Percentiles rank a stretch among this genome's conserved stretches.
Conservation (phyloP, 2,113 vertebrate genomes). For the Podocnemis expansa region DNA sequence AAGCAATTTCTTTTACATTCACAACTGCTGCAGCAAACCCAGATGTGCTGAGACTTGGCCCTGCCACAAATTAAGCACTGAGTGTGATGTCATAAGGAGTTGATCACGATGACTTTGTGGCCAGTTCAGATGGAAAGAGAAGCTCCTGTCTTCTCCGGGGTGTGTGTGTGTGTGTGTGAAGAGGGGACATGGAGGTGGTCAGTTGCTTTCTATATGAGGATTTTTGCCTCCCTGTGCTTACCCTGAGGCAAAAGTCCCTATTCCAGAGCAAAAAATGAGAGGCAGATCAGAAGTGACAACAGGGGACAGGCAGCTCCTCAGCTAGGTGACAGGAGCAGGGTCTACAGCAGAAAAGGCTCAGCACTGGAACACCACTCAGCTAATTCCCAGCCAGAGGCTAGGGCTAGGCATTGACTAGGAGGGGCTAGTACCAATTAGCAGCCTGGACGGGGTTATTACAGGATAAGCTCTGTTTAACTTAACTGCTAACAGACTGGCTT, state of each 20-base stretch:
- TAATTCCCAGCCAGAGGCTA: not conserved
- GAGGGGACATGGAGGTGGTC: not conserved
- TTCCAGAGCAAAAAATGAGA: not conserved
- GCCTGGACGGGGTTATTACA: slow-evolving; percentile 71
- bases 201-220: not conserved
- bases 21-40: no score
- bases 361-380: not conserved
- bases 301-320: not conserved
- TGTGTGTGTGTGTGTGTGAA: no score
- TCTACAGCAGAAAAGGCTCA: not conserved
- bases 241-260: not conserved
- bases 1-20: no score
- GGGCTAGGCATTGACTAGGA: slow-evolving; percentile 49
- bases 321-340: not conserved
- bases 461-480: slow-evolving; percentile 77
- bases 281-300: not conserved
- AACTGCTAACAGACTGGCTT: slow-evolving; percentile 74
- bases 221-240: not conserved
- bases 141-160: slow-evolving; percentile 53
- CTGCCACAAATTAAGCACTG: no score
- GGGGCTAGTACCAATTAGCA: slow-evolving; percentile 75
- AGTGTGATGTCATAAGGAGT: slow-evolving; percentile 38
- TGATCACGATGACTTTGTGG: slow-evolving; percentile 42
- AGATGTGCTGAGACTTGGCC: no score
- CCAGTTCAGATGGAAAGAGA: slow-evolving; percentile 16